Evolutionary conservation across 92 coral and sea anemone species (phyloP).

Genomic region (Phenganax stokvisi): DNA sequence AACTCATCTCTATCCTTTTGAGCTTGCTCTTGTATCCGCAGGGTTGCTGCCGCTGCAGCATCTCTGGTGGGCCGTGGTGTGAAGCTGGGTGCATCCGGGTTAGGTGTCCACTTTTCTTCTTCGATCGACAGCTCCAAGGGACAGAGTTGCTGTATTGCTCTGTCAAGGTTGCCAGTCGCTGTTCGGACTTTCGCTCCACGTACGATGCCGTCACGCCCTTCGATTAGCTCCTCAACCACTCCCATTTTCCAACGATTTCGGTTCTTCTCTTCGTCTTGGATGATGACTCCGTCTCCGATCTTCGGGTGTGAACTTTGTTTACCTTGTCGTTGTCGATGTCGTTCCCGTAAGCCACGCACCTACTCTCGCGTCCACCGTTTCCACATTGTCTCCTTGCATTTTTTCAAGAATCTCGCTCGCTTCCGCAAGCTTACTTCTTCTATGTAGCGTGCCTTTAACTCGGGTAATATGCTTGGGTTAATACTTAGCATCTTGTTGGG

Average conservation of each 20-base stretch:
- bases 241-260: slow-evolving; percentile 21
- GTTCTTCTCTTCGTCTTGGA: slow-evolving; percentile 5
- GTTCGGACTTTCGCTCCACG: slow-evolving; percentile 22
- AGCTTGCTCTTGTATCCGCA: neutral
- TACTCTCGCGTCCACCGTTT: neutral
- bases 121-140: slow-evolving; percentile 15
- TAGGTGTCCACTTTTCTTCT: neutral
- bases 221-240: slow-evolving; percentile 18
- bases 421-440: neutral
- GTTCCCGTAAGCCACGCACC: neutral
- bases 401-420: neutral
- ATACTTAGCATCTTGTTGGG: neutral
- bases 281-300: neutral
- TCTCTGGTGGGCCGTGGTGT: neutral
- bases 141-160: slow-evolving; percentile 7
- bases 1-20: neutral
- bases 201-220: slow-evolving; percentile 17
- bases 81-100: slow-evolving; percentile 18
- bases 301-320: neutral
- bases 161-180: slow-evolving; percentile 2
- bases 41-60: slow-evolving; percentile 10
- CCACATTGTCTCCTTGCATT: neutral
- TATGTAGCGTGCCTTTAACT: neutral
- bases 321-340: neutral
- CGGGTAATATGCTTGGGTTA: neutral